Conservation (phyloP, 2,888 invertebrate species). For the Gymnocheta viridis region DNA sequence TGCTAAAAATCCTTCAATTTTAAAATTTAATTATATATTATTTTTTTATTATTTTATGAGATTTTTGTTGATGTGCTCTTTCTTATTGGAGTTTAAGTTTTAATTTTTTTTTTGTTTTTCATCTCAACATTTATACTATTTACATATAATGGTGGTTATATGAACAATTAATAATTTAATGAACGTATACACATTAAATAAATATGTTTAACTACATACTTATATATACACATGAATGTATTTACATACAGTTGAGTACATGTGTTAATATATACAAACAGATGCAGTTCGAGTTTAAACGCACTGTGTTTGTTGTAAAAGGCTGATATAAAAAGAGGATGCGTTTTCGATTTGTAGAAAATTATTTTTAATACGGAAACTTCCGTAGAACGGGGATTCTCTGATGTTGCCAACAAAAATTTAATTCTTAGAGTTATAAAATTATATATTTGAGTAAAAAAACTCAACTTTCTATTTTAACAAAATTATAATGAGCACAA, state of each 20-base stretch:
- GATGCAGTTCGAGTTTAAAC: not conserved
- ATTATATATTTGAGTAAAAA: no score
- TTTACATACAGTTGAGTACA: no score
- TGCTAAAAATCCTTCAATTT: not conserved
- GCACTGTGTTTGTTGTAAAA: no score
- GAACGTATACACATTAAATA: not conserved
- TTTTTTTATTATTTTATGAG: not conserved
- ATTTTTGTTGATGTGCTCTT: conserved; percentile 18
- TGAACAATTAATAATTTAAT: not conserved
- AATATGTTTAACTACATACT: not conserved
- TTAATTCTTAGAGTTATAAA: no score
- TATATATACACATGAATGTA: not conserved
- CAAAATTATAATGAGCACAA: no score
- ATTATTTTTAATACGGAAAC: no score
- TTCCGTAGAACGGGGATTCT: no score
- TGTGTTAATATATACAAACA: not conserved
- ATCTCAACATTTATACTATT: not conserved
- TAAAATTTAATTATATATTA: not conserved
- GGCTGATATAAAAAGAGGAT: no score
- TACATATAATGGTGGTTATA: not conserved
- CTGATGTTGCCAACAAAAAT: no score
- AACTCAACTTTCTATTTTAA: no score
- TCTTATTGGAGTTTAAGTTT: not conserved
- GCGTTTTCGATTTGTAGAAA: no score
- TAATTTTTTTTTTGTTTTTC: not conserved